Base-by-base conservation (phyloP, 2,797 vertebrate genomes). In the Sphaeramia orbicularis region DNA sequence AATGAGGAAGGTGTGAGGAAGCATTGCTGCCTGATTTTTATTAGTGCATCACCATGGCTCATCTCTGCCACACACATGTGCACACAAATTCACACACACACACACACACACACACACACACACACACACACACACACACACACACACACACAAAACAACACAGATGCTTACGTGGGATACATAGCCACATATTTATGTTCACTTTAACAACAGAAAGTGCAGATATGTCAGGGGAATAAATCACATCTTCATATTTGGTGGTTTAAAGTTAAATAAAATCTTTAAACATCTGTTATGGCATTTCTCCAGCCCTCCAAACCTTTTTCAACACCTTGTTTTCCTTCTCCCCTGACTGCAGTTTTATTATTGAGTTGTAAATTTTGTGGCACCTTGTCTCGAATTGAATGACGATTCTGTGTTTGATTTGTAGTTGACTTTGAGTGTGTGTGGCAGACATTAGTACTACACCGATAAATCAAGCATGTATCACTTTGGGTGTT, bases 1-100 rank as follows among this genome's bases (percentile, higher is more conserved):
- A 90, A 93, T 90, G 87, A 92, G 86, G 85, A 94, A 94, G 91
- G 93, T 93, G 93, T 89, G 92, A 94, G 92, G 91, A 93, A 89
- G 91, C 89, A 91, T 92, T 80, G 67, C 88, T 91, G 92, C 89
- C 87, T 93, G 88, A 91, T 90, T 93, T 91, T 90, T 92, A 92
- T 92, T 91, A 92, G 91, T 85, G 86, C 89, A 85, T 90, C 86
- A 86, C 84, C 80, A 85, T 40, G 65, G 74, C 73, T 82, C 78
- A 71, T 71, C 78, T 74, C 79, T 3, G 14, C 47, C 69, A 62
- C 63, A 49, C 62, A 41, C 61, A 65, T 52, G 27, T 66, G 68
- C 51, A 65, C 74, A 53, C 49, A 55, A 66, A 58, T 40, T 36
- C 43, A 51, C 3, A 15, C 55, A 65, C 49, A 15, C 45, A 59